Evolutionary conservation across 2,888 invertebrate genomes (phyloP).

Genomic region (Epinotia ramella): DNA sequence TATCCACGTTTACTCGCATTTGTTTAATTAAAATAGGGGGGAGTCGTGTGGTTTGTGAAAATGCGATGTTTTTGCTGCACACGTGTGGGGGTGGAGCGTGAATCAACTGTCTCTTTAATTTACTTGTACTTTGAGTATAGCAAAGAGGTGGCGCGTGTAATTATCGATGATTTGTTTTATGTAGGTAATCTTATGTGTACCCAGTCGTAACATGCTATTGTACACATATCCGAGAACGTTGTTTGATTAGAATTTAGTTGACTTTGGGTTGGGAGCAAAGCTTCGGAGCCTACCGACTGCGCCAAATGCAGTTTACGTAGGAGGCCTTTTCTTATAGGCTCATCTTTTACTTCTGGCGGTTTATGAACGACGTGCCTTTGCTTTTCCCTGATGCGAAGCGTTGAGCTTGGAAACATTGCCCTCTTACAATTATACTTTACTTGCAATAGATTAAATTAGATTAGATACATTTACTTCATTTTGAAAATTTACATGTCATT

Average conservation of each 20-base stretch:
- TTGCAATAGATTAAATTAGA: too few relatives aligned
- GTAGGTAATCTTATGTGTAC: background rate
- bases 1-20: slow-evolving; percentile 19
- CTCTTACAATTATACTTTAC: too few relatives aligned
- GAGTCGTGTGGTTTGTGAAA: slow-evolving; percentile 2
- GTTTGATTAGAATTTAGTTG: background rate
- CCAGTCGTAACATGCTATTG: too few relatives aligned
- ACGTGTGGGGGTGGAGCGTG: background rate
- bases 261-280: background rate
- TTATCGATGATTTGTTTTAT: background rate
- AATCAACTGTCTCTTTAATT: background rate
- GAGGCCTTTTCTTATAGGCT: too few relatives aligned
- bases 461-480: too few relatives aligned
- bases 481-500: too few relatives aligned
- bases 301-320: too few relatives aligned
- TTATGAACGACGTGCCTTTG: too few relatives aligned
- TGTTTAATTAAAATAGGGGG: slow-evolving; percentile 36
- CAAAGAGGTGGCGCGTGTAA: background rate
- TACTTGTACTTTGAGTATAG: background rate
- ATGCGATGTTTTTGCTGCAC: slow-evolving; percentile 4
- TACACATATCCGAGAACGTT: background rate
- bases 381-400: too few relatives aligned
- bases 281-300: background rate
- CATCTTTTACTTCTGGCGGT: too few relatives aligned
- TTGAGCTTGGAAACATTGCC: too few relatives aligned